Base-by-base conservation (phyloP, 2,888 invertebrate genomes). In the Polydesmus complanatus region DNA sequence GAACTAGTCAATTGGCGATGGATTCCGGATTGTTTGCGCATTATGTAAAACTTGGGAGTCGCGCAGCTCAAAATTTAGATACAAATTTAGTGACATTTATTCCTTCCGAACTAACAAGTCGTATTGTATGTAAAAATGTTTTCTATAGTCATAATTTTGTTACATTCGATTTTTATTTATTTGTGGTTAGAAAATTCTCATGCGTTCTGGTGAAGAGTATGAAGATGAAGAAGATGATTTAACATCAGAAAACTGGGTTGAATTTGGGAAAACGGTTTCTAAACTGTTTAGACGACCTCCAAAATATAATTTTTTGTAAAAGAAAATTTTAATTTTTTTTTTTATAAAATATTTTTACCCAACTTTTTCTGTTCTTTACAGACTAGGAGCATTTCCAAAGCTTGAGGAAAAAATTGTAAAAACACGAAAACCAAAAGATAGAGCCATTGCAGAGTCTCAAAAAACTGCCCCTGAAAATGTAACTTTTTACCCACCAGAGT, bases 61-160 rank as follows among this genome's bases (percentile, higher is more conserved):
- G 27, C 22, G 27, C 19, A 14, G 58, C 58, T 1, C 19, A 52
- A 2, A 27, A 18, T 11, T 27, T 58, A 22, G 58, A 58, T 22
- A 52, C 58, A 23, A 58, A 52, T 27, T 21, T 58, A 2, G 19
- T 58, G 21, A 21, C 58, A 5, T 58, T 58, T 49, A 18, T 19
- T 22, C 52, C 58, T 21, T 8, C 22, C 2, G 52, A 58, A 21
- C 52, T 58, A 8, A 14, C 37, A 37, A 14, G 37, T 8, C 37
- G 5, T 37, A 14, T 14, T 5, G 37, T 37, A 37, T n/a, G n/a
- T 37, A 37, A 37, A 8, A 8, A 37, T 37, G 37, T 37, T 37
- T 37, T n/a, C n/a, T 37, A 37, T 37, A 25, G 52, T 51, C 1
- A 14, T 3, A 8, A n/a, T n/a, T 19, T 3, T 51, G 8, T 8